A percentile compares a stretch with the other conserved stretches of the same genome.
phyloP scores from a whole-genome alignment of 2,888 invertebrate genomes.

The Sinopyrophorus schimmeli region DNA sequence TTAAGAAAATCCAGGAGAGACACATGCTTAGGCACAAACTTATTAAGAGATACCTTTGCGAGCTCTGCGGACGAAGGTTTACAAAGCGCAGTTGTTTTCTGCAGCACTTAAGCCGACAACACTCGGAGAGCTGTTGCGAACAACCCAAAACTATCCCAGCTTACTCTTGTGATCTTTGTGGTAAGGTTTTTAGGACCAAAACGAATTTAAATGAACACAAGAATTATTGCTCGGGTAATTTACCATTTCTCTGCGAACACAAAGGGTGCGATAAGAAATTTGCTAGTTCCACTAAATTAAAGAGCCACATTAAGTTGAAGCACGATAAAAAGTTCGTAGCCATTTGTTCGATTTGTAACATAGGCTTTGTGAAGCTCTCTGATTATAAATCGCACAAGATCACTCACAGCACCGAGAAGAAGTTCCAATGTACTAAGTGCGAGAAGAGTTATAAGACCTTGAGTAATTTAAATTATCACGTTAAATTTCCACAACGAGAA shows the following conservation, averaged over 20 bases:
- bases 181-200: conserved; percentile 47
- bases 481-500: conserved; percentile 49
- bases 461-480: conserved; percentile 54
- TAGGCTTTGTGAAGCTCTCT: conserved; percentile 51
- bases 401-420: conserved; percentile 52
- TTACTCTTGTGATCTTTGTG: conserved; percentile 47
- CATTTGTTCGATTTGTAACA: conserved; percentile 53
- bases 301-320: conserved; percentile 50
- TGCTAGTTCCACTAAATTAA: conserved; percentile 49
- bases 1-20: conserved; percentile 41
- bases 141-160: conserved; percentile 39
- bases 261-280: conserved; percentile 49
- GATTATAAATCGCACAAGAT: conserved; percentile 53
- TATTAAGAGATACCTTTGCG: conserved; percentile 45
- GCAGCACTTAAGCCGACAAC: conserved; percentile 33
- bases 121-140: conserved; percentile 26
- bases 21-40: conserved; percentile 47
- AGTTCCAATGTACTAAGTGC: conserved; percentile 49
- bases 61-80: conserved; percentile 47
- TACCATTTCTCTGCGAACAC: conserved; percentile 47
- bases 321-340: conserved; percentile 53
- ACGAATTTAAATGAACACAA: conserved; percentile 49
- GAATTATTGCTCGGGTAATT: conserved; percentile 48
- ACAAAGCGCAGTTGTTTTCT: conserved; percentile 38
- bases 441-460: conserved; percentile 51